Evolutionary conservation across 2,113 vertebrate species (phyloP).

Genomic region (Labrus mixtus): DNA sequence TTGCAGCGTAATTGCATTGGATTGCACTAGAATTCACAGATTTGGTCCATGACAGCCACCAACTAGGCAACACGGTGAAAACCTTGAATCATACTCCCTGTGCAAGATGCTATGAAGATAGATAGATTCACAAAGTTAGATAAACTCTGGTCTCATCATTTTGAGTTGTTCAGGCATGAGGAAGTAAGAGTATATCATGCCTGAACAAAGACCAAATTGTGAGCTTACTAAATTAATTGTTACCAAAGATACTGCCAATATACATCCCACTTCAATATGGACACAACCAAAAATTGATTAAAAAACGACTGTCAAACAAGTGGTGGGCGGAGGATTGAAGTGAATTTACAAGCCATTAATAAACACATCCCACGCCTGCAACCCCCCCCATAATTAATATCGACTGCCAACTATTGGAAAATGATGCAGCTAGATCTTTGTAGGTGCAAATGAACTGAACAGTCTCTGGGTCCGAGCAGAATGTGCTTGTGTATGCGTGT

Average conservation of each 20-base stretch:
- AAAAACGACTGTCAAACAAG: slow-evolving; percentile 50
- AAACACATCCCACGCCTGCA: slow-evolving; percentile 30
- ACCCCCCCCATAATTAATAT: neutral
- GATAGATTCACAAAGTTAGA: neutral
- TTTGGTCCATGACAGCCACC: neutral
- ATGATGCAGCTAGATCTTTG: neutral
- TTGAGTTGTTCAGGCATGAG: slow-evolving; percentile 1
- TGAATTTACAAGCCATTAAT: slow-evolving; percentile 46
- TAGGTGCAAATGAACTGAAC: neutral
- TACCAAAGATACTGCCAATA: slow-evolving; percentile 59
- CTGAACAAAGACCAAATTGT: slow-evolving; percentile 48
- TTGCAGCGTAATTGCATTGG: neutral
- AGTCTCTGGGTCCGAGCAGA: slow-evolving; percentile 1
- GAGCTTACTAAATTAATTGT: slow-evolving; percentile 62
- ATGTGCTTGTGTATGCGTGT: neutral
- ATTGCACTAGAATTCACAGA: slow-evolving; percentile 34
- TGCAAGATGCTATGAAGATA: neutral
- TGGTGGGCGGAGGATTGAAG: slow-evolving; percentile 32
- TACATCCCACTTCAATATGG: slow-evolving; percentile 41
- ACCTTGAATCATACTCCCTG: neutral
- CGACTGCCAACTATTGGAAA: slow-evolving; percentile 26
- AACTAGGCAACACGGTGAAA: neutral
- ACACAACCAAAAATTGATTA: slow-evolving; percentile 45
- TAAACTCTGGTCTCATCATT: slow-evolving; percentile 31
- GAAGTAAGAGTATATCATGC: slow-evolving; percentile 14